Evolutionary conservation across 2,113 vertebrate species (phyloP), one percentile per base, ranked within the genome.

Genomic region (Capreolus pygargus): DNA sequence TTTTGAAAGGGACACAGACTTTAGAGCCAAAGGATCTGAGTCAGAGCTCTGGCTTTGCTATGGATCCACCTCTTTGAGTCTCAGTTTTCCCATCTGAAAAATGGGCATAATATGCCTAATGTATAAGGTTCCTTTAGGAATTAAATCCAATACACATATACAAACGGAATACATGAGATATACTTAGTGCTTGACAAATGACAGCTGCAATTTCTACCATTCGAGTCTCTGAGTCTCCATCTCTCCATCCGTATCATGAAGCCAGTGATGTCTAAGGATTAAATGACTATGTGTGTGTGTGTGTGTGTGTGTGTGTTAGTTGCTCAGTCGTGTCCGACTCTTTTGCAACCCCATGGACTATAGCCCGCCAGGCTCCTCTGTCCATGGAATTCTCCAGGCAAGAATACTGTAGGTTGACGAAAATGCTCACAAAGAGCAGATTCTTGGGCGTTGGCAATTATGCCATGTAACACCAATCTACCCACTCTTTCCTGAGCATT

Each of bases 161-260:
- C 60, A 91, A 28, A 50, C 11, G 74, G 82, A 93, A 36, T 10
- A 39, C 13, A 25, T 0, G 6, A 3, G 16, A 0, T 1, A 11
- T 1, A 21, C 64, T 47, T 0, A 5, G 47, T 5, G 1, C 19
- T 83, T 7, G 0, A 7, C 30, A 23, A 58, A 47, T 0, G 13
- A 16, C 13, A 70, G 21, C 39, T 13, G 19, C 2, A 8, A 16
- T 3, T 81, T 70, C 61, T 6, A 16, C 16, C 39, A 39, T 23
- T 43, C 1, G 0, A 19, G 19, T 74, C 64, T 67, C 45, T 8
- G 43, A 25, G 45, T 19, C 74, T 82, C 83, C 14, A 0, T 54
- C 64, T 61, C 43, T 33, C 25, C 7, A 6, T 39, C 74, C 28
- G 2, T 45, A 28, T 19, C 45, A 9, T 16, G 70, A 25, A 28